phyloP scores from a whole-genome alignment of 2,113 vertebrate genomes.

The Lota lota region DNA sequence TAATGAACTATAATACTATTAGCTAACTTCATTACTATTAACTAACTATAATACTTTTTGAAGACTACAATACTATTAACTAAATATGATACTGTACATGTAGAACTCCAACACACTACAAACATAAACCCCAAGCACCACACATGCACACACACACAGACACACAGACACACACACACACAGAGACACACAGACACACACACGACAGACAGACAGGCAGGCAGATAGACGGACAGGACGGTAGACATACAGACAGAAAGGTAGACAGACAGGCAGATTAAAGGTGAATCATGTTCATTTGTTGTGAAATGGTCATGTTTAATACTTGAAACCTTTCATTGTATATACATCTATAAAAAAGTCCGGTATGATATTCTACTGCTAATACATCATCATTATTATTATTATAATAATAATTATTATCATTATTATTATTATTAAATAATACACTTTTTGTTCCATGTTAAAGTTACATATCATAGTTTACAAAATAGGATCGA shows the following conservation, averaged over 20 bases:
- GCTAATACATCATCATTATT: constrained; percentile 81
- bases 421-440: constrained; percentile 65
- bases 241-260: too few relatives aligned
- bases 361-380: constrained; percentile 82
- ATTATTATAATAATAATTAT: constrained; percentile 1
- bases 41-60: too few relatives aligned
- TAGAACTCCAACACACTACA: too few relatives aligned
- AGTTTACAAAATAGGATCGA: constrained; percentile 84
- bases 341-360: constrained; percentile 87
- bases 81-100: too few relatives aligned
- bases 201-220: too few relatives aligned
- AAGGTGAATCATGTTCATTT: constrained; percentile 47
- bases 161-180: too few relatives aligned
- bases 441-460: constrained; percentile 82
- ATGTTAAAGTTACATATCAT: constrained; percentile 84
- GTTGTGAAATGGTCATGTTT: constrained; percentile 86
- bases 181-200: too few relatives aligned
- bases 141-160: too few relatives aligned
- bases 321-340: constrained; percentile 83
- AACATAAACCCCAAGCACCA: too few relatives aligned
- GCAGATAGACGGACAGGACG: background rate
- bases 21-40: too few relatives aligned
- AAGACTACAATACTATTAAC: too few relatives aligned
- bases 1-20: too few relatives aligned
- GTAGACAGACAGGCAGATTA: constrained; percentile 25